Conservation (phyloP, 1,140 invertebrate genomes). For the Leptinotarsa lineolata region DNA sequence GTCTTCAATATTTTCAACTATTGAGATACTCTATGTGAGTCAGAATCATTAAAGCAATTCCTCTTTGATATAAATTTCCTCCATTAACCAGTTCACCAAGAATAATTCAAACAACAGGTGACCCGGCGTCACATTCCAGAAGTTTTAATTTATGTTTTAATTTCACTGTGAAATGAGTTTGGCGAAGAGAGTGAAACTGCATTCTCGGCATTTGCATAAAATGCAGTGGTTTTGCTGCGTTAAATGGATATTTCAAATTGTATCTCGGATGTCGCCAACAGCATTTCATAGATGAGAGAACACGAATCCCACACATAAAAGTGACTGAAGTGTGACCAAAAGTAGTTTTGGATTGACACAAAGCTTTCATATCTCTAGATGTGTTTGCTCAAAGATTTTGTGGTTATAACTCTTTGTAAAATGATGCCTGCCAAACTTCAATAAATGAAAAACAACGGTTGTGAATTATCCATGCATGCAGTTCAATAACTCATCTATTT, state of each 20-base stretch:
- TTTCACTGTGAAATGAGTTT: conserved; percentile 4
- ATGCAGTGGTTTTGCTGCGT: neutral
- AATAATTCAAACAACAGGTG: neutral
- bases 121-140: neutral
- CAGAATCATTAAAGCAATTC: too few relatives aligned
- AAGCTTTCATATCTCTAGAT: too few relatives aligned
- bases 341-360: neutral
- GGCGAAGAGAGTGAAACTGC: neutral
- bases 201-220: neutral
- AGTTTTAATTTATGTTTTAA: conserved; percentile 7
- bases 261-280: neutral
- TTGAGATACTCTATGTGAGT: too few relatives aligned
- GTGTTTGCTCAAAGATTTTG: too few relatives aligned
- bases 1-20: too few relatives aligned
- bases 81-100: too few relatives aligned
- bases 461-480: too few relatives aligned
- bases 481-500: too few relatives aligned
- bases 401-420: too few relatives aligned
- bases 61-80: too few relatives aligned
- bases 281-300: neutral
- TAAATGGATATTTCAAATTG: neutral
- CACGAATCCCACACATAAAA: neutral
- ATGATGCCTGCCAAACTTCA: too few relatives aligned
- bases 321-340: neutral
- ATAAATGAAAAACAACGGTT: too few relatives aligned